Evolutionary conservation across 1,140 invertebrate species (phyloP).

Genomic region (Zaprionus inermis): DNA sequence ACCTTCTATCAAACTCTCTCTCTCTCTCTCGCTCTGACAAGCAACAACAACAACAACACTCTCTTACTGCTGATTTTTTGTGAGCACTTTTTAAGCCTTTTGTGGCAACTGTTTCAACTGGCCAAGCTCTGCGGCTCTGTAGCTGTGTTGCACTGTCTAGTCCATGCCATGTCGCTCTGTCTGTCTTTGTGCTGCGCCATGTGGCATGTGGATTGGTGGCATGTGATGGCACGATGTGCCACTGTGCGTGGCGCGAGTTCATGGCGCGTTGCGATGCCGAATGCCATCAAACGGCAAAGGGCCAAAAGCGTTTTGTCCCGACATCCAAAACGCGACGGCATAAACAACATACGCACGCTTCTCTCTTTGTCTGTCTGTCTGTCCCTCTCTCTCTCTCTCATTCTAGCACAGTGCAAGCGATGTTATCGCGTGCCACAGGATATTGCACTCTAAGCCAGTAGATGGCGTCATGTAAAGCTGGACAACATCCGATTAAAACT

Average conservation of each 20-base stretch:
- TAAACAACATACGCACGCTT: slow-evolving; percentile 54
- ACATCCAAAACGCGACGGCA: slow-evolving; percentile 48
- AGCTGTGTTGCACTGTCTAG: slow-evolving; percentile 52
- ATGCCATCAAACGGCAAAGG: slow-evolving; percentile 75
- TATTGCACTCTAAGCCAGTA: slow-evolving; percentile 83
- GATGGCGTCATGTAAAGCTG: slow-evolving; percentile 81
- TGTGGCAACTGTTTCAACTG: slow-evolving; percentile 64
- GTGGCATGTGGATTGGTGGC: slow-evolving; percentile 41
- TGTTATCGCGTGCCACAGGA: slow-evolving; percentile 83
- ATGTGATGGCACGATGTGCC: slow-evolving; percentile 40
- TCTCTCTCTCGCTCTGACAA: slow-evolving; percentile 31
- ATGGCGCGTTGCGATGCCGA: slow-evolving; percentile 46
- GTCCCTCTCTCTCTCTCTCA: slow-evolving; percentile 16
- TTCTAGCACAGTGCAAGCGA: slow-evolving; percentile 45
- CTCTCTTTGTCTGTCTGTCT: slow-evolving; percentile 7
- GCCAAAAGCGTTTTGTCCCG: slow-evolving; percentile 59
- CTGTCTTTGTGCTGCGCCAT: slow-evolving; percentile 32
- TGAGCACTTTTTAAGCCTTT: slow-evolving; percentile 71
- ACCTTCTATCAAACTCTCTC: slow-evolving; percentile 21
- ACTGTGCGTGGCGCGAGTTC: slow-evolving; percentile 40
- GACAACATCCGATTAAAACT: slow-evolving; percentile 83
- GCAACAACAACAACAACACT: slow-evolving; percentile 50
- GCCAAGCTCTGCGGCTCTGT: too few species aligned
- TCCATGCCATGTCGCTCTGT: slow-evolving; percentile 27
- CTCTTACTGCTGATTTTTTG: slow-evolving; percentile 35